Evolutionary conservation across 2,888 invertebrate species (phyloP), one percentile per base, ranked within the genome.

Genomic region (Bibio marci): DNA sequence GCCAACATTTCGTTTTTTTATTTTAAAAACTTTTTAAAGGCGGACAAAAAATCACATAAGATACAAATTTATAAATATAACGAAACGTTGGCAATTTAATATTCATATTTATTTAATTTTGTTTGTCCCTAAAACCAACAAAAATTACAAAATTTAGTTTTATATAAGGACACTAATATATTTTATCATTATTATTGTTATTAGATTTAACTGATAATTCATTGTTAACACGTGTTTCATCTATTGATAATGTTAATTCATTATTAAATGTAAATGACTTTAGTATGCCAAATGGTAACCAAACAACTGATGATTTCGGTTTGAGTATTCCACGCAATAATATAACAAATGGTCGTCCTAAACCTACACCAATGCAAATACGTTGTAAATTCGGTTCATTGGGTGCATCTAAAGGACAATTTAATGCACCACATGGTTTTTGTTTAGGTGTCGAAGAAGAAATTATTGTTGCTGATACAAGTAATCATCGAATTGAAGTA

Each of bases 401-500:
- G 46, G 94, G 94, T 22, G 82, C 88, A 22, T 81, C 81, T 44
- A 88, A 88, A 57, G 85, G 87, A 15, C 92, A 94, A 63, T 94
- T 95, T 54, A 92, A 91, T 64, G 92, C 94, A 1, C 94, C 94
- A 1, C 94, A 95, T 62, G 94, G 94, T 34, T 95, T 95, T 62
- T 95, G 94, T 55, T 70, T 95, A 45, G 92, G 94, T 27, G 72
- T 80, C 38, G 91, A 92, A 53, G 92, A 94, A 59, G 92, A 94
- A 55, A 92, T 95, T 48, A 85, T 94, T 51, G 92, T 94, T 17
- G 94, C 92, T 31, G 88, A 94, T 58, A 94, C 94, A 5, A 91
- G 94, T 58, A 94, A 94, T 60, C 94, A 95, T 66, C 80, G 94
- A 45, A 87, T 95, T 54, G 86, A 88, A 65, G 81, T 80, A 56